Evolutionary conservation across 2,888 invertebrate genomes (phyloP), one percentile per base, ranked within the genome.

Genomic region (Kryphioiulus occultus): DNA sequence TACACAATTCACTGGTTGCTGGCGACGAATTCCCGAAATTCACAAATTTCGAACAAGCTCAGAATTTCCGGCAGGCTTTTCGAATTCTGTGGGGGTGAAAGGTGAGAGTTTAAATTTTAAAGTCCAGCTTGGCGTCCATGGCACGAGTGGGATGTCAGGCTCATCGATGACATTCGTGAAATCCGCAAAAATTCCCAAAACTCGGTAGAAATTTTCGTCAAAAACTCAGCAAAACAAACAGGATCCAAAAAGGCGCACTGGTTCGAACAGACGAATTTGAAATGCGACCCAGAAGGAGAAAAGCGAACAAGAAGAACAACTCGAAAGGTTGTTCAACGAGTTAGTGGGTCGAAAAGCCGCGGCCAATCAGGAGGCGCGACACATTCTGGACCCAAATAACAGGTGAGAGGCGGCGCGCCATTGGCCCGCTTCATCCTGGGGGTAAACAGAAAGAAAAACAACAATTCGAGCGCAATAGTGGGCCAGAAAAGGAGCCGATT

Each of bases 201-300:
- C 17, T n/a, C 1, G 5, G 19, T 4, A 17, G 2, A 5, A 53
- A 53, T 19, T 2, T 2, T n/a, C 19, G 47, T 42, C 15, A 53
- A 4, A 53, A 53, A 53, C 39, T 39, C 39, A 53, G n/a, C 19
- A 53, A 53, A 53, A 53, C 53, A 53, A 53, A 53, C n/a, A 53
- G 53, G 53, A 53, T 53, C 53, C 53, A n/a, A 53, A 53, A 53
- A 53, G 53, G 53, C 53, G 53, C 53, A 53, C 19, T 53, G 53
- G 19, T n/a, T 53, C 53, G 53, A 39, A 39, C 39, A 39, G 39
- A 3, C 39, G 39, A 39, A 39, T 39, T 39, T 39, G 39, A 39
- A 53, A n/a, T 53, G 53, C 53, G 53, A 53, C 53, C 53, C n/a
- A 53, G 53, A 53, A 53, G 53, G n/a, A 53, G 53, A 53, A 53